These are phyloP conservation scores for Drosophila anomelani DNA, from an alignment of 2,888 invertebrate genomes.

Conservation along the genomic window DNA sequence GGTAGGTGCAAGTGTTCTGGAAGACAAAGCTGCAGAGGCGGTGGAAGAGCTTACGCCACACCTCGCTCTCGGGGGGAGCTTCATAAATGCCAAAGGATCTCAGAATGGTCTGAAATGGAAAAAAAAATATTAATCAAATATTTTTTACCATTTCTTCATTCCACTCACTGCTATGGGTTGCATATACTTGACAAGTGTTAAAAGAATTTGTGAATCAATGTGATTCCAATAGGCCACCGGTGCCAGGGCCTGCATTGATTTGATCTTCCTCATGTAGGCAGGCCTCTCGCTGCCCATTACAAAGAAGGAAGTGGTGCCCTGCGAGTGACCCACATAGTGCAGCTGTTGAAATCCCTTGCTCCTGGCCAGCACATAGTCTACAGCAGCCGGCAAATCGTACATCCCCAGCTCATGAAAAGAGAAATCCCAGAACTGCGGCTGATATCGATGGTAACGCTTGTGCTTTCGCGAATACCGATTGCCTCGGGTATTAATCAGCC, in stretches of 20 bases:
- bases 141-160: no score
- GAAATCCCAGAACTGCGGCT: conserved; percentile 86
- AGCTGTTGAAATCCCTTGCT: conserved; percentile 85
- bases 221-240: conserved; percentile 85
- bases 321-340: conserved; percentile 88
- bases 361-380: conserved; percentile 86
- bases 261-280: conserved; percentile 86
- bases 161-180: no score
- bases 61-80: conserved; percentile 53
- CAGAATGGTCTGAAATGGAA: no score
- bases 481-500: conserved; percentile 88
- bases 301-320: conserved; percentile 85
- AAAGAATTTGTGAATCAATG: no score
- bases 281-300: conserved; percentile 84
- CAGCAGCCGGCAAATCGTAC: conserved; percentile 89
- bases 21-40: conserved; percentile 46
- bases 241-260: conserved; percentile 85
- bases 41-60: conserved; percentile 27
- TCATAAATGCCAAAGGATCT: conserved; percentile 50
- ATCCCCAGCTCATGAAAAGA: conserved; percentile 90
- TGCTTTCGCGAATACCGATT: conserved; percentile 87
- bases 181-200: no score
- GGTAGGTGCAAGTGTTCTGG: conserved; percentile 68
- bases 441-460: conserved; percentile 85
- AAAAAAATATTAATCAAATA: no score